Base-by-base conservation (phyloP, 1,140 invertebrate genomes). In the Drosophila repleta region DNA sequence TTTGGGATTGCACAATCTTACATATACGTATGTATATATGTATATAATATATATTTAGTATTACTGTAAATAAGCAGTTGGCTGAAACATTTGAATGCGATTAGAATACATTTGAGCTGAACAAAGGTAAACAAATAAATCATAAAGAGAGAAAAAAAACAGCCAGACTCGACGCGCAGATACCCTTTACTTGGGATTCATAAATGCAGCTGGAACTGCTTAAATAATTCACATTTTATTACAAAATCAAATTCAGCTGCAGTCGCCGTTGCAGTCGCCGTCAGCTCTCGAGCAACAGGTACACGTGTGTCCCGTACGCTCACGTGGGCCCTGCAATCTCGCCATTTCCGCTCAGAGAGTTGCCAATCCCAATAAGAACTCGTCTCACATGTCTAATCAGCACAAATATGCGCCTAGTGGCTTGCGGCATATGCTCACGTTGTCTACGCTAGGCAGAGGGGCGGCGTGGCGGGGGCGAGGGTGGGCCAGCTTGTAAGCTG, bases 251-350 rank as follows among this genome's bases (percentile, higher is more conserved):
- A 29, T 1, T 29, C 3, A 45, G 11, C 18, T 21, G 17, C 17
- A 17, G 41, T 8, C 20, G 5, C 15, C 8, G 10, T 4, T 32
- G 8, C 20, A 4, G 20, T 6, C 24, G 4, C 24, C 6, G 24
- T 26, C 24, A 5, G 24, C 24, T 26, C 21, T 61, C 56, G 41
- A 29, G 8, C 7, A 35, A 48, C 46, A 62, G 74, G 61, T 71
- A 76, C 71, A 82, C 79, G 79, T 82, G 79, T 83, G 71, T 10
- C 13, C 20, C 5, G 7, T 4, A n/a, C 20, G 49, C 70, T 83
- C 79, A 82, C 79, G 79, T 82, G 79, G 77, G 15, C 37, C 46
- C 29, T 53, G 61, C 79, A 72, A 75, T 61, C 49, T 78, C 58
- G 46, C 55, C 41, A 46, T 37, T 76, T 75, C 49, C 41, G 45